A percentile compares a stretch with the other conserved stretches of the same genome.
Evolutionary conservation across 2,113 vertebrate genomes (phyloP).

Genomic region (Strix uralensis): DNA sequence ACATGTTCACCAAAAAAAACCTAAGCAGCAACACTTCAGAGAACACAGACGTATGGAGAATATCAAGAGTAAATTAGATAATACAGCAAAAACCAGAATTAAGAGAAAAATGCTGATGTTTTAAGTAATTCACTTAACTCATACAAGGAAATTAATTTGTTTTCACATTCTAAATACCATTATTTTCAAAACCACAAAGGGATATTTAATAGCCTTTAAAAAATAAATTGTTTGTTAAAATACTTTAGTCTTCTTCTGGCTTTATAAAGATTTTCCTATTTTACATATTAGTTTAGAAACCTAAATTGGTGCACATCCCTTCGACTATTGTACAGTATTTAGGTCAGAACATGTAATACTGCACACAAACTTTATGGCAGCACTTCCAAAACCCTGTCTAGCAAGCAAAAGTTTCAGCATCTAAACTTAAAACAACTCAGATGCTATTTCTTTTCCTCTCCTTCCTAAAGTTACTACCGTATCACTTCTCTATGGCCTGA

Average conservation of each 20-base stretch:
- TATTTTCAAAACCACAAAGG: neutral
- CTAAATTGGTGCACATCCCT: neutral
- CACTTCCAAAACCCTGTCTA: neutral
- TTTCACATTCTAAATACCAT: neutral
- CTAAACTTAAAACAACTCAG: neutral
- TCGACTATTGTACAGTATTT: neutral
- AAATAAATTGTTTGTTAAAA: neutral
- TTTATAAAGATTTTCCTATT: neutral
- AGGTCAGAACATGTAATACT: neutral
- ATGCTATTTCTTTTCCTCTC: neutral
- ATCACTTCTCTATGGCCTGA: neutral
- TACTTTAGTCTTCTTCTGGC: neutral
- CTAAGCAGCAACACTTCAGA: neutral
- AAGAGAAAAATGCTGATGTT: neutral
- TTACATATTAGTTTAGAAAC: neutral
- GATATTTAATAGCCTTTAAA: neutral
- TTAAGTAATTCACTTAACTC: neutral
- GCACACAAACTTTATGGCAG: neutral
- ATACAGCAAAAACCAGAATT: neutral
- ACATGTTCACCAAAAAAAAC: neutral
- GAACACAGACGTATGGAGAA: neutral
- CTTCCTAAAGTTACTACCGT: neutral
- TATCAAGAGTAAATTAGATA: neutral
- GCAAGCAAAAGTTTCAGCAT: neutral
- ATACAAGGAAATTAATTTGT: neutral